Conservation (phyloP, 2,888 invertebrate species). For the Rotaria sp. region DNA sequence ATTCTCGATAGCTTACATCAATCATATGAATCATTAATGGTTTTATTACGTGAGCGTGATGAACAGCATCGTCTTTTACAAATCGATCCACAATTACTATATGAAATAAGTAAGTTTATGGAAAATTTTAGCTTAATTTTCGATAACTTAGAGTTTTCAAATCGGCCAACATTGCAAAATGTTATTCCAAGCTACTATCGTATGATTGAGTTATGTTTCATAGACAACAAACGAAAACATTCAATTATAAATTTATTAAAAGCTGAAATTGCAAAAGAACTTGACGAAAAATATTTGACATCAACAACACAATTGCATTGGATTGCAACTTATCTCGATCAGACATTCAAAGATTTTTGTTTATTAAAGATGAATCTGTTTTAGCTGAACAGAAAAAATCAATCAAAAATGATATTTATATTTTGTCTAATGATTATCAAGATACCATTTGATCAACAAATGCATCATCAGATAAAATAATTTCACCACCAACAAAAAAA, state of each 20-base stretch:
- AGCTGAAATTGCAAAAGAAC: not conserved
- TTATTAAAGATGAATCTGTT: not conserved
- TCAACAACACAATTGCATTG: not conserved
- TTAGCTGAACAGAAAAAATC: not conserved
- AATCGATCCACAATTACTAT: not conserved
- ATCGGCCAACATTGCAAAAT: not conserved
- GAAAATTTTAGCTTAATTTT: not conserved
- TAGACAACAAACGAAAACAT: not conserved
- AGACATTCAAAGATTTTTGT: not conserved
- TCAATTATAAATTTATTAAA: not conserved
- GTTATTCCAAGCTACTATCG: not conserved
- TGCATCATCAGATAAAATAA: not conserved
- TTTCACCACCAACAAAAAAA: not conserved
- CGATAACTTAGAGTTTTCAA: not conserved
- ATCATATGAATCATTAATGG: not conserved
- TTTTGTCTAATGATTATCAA: not conserved
- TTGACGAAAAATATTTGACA: not conserved
- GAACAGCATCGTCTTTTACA: not conserved
- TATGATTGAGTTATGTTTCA: not conserved
- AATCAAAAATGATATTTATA: not conserved
- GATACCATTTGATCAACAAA: not conserved
- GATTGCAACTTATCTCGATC: not conserved
- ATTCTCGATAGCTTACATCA: not conserved
- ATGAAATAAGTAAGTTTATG: not conserved
- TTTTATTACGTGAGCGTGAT: not conserved